A percentile compares a stretch with the other conserved stretches of the same genome.
These are phyloP conservation scores for Hyperopisus bebe DNA, from an alignment of 2,113 vertebrate genomes.

Conservation along the genomic window DNA sequence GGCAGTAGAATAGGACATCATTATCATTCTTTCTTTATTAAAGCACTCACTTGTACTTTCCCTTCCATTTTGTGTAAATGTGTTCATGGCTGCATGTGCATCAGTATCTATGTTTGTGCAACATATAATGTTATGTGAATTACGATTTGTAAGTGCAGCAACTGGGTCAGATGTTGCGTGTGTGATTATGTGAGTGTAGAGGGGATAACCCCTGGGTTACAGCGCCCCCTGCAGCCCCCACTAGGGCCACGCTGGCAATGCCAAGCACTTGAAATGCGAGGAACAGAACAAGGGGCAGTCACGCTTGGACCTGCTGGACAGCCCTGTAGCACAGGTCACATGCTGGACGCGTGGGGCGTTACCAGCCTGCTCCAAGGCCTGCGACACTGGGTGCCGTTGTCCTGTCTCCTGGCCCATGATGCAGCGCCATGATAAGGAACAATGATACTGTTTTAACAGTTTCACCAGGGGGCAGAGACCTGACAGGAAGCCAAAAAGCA, in stretches of 20 bases:
- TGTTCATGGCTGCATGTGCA: neutral
- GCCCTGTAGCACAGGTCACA: neutral
- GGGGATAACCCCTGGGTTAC: neutral
- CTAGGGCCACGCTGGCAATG: neutral
- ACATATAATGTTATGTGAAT: neutral
- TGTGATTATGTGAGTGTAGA: neutral
- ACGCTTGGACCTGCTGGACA: neutral
- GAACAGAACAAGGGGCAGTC: neutral
- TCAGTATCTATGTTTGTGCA: neutral
- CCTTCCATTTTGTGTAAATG: neutral
- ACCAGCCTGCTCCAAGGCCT: neutral
- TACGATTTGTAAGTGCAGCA: neutral
- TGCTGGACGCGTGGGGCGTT: neutral
- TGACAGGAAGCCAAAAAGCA: neutral
- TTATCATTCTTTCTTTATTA: neutral
- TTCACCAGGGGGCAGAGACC: neutral
- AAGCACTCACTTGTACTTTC: neutral
- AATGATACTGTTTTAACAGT: neutral
- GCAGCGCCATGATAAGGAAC: neutral
- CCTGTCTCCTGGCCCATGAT: neutral
- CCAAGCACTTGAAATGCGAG: neutral
- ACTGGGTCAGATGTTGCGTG: neutral
- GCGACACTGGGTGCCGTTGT: neutral
- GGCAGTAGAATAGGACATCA: neutral
- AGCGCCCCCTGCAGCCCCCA: neutral